Evolutionary conservation across 2,888 invertebrate species (phyloP).

Genomic region (Corythucha ciliata): DNA sequence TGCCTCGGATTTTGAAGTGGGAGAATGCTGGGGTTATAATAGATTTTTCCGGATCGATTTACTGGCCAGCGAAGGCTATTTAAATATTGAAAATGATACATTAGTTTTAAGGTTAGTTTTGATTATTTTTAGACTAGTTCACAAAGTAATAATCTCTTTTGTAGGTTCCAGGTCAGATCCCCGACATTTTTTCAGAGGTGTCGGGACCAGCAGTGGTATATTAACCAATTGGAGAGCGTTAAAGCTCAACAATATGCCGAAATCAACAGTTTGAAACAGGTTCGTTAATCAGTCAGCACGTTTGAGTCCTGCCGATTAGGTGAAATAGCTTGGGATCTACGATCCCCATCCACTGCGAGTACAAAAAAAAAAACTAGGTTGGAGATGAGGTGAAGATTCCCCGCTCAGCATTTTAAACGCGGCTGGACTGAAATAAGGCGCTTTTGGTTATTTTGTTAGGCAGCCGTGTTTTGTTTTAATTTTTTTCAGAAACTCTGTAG

Average conservation of each 20-base stretch:
- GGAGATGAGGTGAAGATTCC: too few relatives aligned
- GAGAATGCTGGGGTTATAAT: constrained; percentile 95
- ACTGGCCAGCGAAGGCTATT: constrained; percentile 80
- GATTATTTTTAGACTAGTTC: background rate
- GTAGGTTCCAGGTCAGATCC: constrained; percentile 79
- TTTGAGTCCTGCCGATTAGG: too few relatives aligned
- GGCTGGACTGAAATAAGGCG: too few relatives aligned
- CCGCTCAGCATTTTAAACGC: too few relatives aligned
- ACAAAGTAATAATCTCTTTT: constrained; percentile 12
- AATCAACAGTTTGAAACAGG: constrained; percentile 74
- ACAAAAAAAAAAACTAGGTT: too few relatives aligned
- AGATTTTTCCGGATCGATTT: constrained; percentile 83
- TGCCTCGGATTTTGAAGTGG: constrained; percentile 91
- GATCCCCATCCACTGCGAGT: too few relatives aligned
- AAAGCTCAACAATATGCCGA: constrained; percentile 72
- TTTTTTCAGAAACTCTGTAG: too few relatives aligned
- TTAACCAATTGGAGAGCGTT: constrained; percentile 68
- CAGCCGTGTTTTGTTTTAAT: too few relatives aligned
- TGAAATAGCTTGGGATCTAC: too few relatives aligned
- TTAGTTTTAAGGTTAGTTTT: constrained; percentile 60
- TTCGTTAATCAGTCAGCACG: too few relatives aligned
- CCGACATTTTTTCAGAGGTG: constrained; percentile 90
- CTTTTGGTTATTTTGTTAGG: too few relatives aligned
- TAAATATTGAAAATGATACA: constrained; percentile 73
- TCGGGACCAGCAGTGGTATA: constrained; percentile 87